These are phyloP conservation scores for Eupithecia exiguata DNA, from an alignment of 2,888 invertebrate species.

Conservation along the genomic window DNA sequence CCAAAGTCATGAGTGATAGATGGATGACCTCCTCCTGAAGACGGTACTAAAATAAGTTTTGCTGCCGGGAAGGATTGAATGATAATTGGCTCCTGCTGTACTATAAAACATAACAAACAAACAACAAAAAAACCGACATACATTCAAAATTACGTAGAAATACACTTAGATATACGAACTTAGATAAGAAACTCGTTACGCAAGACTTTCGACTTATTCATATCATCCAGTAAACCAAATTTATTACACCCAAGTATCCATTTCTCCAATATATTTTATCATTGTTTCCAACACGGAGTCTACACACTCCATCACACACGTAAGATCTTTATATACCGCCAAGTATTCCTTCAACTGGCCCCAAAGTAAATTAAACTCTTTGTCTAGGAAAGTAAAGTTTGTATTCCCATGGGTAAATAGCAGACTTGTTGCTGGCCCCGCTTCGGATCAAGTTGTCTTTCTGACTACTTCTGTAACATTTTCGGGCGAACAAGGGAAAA, in stretches of 20 bases:
- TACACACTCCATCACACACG: conserved; percentile 68
- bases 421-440: conserved; percentile 77
- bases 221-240: conserved; percentile 43
- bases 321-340: conserved; percentile 65
- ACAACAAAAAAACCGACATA: neutral
- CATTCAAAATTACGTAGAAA: neutral
- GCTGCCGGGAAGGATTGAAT: neutral
- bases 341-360: conserved; percentile 56
- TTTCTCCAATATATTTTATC: conserved; percentile 49
- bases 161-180: neutral
- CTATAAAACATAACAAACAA: too few relatives aligned
- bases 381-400: conserved; percentile 56
- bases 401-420: conserved; percentile 57
- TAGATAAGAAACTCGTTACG: conserved; percentile 19
- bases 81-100: neutral
- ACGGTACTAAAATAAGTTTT: neutral
- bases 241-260: conserved; percentile 45
- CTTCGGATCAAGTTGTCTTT: conserved; percentile 78
- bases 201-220: conserved; percentile 38
- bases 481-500: conserved; percentile 71
- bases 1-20: too few relatives aligned
- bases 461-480: conserved; percentile 72
- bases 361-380: conserved; percentile 59
- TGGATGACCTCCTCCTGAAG: too few relatives aligned
- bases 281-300: conserved; percentile 49